Conservation (phyloP, 2,797 vertebrate genomes). For the Syngnathus acus region DNA sequence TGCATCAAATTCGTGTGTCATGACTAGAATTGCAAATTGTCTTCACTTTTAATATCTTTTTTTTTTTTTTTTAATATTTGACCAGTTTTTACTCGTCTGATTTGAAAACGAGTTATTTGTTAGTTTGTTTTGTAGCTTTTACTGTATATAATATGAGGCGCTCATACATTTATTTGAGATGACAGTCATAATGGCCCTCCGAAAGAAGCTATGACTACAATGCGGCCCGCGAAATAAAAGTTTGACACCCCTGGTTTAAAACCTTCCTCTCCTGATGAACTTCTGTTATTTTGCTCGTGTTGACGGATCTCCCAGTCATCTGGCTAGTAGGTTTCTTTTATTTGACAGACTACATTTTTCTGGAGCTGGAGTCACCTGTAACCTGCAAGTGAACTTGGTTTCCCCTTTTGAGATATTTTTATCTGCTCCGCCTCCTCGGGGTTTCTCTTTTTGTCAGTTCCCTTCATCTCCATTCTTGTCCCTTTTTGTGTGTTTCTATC, state of each 20-base stretch:
- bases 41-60: no score
- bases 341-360: not conserved
- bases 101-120: no score
- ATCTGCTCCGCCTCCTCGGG: slow-evolving; percentile 46
- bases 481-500: slow-evolving; percentile 34
- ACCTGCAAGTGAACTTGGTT: slow-evolving; percentile 6
- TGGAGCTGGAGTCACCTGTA: not conserved
- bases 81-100: no score
- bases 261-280: not conserved
- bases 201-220: no score
- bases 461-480: slow-evolving; percentile 29
- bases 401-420: slow-evolving; percentile 55
- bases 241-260: not conserved
- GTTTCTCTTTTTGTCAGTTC: slow-evolving; percentile 52
- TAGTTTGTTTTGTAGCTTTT: no score
- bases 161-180: no score
- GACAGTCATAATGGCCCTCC: no score
- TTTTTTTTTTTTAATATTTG: no score
- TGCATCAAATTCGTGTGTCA: no score
- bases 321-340: not conserved
- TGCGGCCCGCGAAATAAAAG: no score
- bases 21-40: no score
- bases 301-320: not conserved
- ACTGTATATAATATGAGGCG: no score
- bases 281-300: not conserved